These are phyloP conservation scores for Sinocyclocheilus grahami DNA, from an alignment of 2,113 vertebrate genomes.

Conservation along the genomic window DNA sequence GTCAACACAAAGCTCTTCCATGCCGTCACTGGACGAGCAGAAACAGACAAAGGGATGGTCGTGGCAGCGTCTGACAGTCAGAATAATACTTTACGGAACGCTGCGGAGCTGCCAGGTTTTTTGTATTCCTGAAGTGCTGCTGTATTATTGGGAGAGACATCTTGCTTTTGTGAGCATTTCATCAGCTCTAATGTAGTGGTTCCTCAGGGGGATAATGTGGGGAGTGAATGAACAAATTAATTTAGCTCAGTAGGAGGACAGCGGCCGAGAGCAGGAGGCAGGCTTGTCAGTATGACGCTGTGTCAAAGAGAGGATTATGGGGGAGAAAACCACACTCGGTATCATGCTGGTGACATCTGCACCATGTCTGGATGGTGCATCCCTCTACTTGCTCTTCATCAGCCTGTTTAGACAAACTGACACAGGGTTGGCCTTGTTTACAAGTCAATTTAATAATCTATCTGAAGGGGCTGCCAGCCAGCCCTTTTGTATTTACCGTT, in stretches of 20 bases:
- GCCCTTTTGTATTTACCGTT: neutral
- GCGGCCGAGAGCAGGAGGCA: slow-evolving; percentile 29
- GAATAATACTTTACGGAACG: neutral
- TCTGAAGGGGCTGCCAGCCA: neutral
- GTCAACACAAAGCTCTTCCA: slow-evolving; percentile 3
- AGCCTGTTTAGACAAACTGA: slow-evolving; percentile 34
- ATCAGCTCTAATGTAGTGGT: slow-evolving; percentile 41
- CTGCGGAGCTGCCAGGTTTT: neutral
- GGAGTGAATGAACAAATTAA: slow-evolving; percentile 41
- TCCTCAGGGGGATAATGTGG: slow-evolving; percentile 39
- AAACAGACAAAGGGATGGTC: neutral
- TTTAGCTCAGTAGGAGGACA: slow-evolving; percentile 44
- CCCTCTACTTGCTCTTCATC: slow-evolving; percentile 10
- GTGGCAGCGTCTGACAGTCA: neutral
- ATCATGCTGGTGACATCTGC: slow-evolving; percentile 42
- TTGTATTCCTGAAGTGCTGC: neutral
- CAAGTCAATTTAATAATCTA: neutral
- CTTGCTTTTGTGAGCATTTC: slow-evolving; percentile 36
- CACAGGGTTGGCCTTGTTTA: slow-evolving; percentile 1
- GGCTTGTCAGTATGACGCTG: slow-evolving; percentile 31
- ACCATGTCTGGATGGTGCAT: slow-evolving; percentile 14
- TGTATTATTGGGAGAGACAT: slow-evolving; percentile 33
- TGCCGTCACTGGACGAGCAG: slow-evolving; percentile 12
- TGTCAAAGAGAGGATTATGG: slow-evolving; percentile 42
- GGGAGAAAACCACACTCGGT: neutral